Base-by-base conservation (phyloP, 2,113 vertebrate species). In the Osmerus mordax region DNA sequence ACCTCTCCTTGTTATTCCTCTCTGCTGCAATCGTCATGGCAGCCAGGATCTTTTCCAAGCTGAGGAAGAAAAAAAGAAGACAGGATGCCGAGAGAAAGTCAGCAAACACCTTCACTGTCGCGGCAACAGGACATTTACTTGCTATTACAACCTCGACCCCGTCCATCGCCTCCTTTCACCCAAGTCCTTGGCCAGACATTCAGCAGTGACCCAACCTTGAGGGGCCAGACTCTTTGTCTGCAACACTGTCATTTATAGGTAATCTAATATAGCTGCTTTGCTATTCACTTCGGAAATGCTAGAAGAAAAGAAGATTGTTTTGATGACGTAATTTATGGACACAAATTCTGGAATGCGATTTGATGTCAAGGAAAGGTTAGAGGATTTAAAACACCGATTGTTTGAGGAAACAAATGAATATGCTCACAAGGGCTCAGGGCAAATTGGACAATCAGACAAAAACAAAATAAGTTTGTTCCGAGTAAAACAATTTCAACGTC, bases 21-120 rank as follows among this genome's bases (percentile, higher is more conserved):
- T 99, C 97, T 51, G 97, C 96, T 83, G 95, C 95, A 59, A 94
- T 94, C 52, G 94, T 98, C 89, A 99, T 98, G 80, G 96, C 97
- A 83, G 92, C 95, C 81, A 99, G 90, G 86, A 99, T 93, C 91
- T 95, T 98, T 84, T 98, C 96, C 83, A 98, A 83, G 41, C 96
- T 99, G 71, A 28, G 16, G 71, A 32, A 53, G 59, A 55, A 72
- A 70, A n/a, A 64, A 36, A 74, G 79, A 32, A 75, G 61, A 72
- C 65, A 80, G 65, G 62, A 54, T 65, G 71, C 74, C 82, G 82
- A 78, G 69, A 81, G 78, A 86, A 84, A 73, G 88, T 81, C 92
- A 91, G 89, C 83, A 91, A 86, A 65, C 64, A 1, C 53, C 87
- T 67, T 81, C 86, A 93, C 80, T 80, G 64, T 81, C 28, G 83